These are phyloP conservation scores for Ahaetulla prasina DNA, from an alignment of 2,113 vertebrate genomes.

Conservation along the genomic window DNA sequence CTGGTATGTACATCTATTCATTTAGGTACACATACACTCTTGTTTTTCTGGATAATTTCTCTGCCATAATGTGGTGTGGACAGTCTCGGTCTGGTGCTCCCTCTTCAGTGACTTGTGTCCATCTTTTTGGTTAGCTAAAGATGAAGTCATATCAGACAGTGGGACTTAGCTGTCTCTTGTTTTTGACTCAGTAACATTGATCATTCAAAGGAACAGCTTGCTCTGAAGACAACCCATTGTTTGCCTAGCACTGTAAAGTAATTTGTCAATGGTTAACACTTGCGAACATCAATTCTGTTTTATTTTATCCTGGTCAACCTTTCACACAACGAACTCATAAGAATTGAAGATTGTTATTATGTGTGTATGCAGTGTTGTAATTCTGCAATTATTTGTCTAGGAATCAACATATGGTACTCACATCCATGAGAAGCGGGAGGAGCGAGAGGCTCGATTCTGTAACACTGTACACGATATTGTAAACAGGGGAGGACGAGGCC, in stretches of 20 bases:
- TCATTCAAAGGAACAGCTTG: not conserved
- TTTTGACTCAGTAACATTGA: not conserved
- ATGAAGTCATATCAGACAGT: not conserved
- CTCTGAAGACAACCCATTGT: not conserved
- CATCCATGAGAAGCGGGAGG: slow-evolving; percentile 95
- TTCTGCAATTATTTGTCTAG: slow-evolving; percentile 51
- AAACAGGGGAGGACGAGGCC: slow-evolving; percentile 89
- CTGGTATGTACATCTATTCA: not conserved
- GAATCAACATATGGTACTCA: slow-evolving; percentile 96
- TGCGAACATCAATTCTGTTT: not conserved
- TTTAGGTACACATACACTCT: not conserved
- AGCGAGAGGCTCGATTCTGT: slow-evolving; percentile 92
- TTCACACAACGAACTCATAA: not conserved
- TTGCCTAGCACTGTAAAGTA: not conserved
- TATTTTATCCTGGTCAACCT: not conserved
- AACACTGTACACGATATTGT: slow-evolving; percentile 97
- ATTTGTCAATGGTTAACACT: not conserved
- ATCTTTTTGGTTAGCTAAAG: not conserved
- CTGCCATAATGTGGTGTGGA: not conserved
- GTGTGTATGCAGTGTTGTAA: not conserved
- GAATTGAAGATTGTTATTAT: not conserved
- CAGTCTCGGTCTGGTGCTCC: not conserved
- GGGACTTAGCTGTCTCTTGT: not conserved
- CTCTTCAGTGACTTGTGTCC: not conserved
- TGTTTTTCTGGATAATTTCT: not conserved